A percentile compares a stretch with the other conserved stretches of the same genome.
These are phyloP conservation scores for Strigamia crassipes DNA, from an alignment of 2,888 invertebrate species.

Conservation along the genomic window DNA sequence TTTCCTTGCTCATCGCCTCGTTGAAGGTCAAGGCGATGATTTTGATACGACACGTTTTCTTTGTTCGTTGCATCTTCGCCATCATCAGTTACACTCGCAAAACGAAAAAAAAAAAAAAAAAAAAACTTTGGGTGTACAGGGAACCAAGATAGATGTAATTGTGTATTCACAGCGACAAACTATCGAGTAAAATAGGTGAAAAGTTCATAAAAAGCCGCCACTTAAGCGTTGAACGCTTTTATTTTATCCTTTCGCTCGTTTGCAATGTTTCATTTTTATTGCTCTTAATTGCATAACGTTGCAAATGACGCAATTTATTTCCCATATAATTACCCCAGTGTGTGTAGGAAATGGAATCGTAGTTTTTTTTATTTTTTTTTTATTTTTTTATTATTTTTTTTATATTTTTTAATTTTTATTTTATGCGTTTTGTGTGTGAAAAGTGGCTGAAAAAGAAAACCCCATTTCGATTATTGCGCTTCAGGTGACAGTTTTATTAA, in stretches of 20 bases:
- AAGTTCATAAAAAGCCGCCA: slow-evolving; percentile 17
- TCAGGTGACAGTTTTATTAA: slow-evolving; percentile 29
- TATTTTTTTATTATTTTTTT: no score
- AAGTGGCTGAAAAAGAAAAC: not conserved
- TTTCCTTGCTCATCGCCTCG: not conserved
- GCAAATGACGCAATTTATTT: not conserved
- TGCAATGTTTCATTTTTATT: not conserved
- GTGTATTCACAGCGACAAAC: slow-evolving; percentile 7
- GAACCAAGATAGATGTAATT: not conserved
- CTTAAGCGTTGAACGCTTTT: not conserved
- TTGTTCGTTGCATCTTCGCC: not conserved
- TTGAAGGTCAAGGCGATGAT: slow-evolving; percentile 30
- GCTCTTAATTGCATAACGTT: slow-evolving; percentile 2
- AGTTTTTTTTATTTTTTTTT: no score
- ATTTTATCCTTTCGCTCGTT: not conserved
- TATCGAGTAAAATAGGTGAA: slow-evolving; percentile 27
- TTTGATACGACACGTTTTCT: slow-evolving; percentile 30
- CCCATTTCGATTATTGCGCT: not conserved
- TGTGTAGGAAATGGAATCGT: not conserved
- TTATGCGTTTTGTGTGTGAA: not conserved
- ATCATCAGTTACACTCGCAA: not conserved
- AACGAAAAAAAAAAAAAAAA: not conserved
- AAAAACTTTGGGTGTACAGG: not conserved
- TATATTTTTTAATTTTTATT: not conserved
- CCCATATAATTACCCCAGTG: not conserved